A percentile compares a stretch with the other conserved stretches of the same genome.
phyloP scores from a whole-genome alignment of 2,888 invertebrate genomes.

The Callyntrura guangdongensis region DNA sequence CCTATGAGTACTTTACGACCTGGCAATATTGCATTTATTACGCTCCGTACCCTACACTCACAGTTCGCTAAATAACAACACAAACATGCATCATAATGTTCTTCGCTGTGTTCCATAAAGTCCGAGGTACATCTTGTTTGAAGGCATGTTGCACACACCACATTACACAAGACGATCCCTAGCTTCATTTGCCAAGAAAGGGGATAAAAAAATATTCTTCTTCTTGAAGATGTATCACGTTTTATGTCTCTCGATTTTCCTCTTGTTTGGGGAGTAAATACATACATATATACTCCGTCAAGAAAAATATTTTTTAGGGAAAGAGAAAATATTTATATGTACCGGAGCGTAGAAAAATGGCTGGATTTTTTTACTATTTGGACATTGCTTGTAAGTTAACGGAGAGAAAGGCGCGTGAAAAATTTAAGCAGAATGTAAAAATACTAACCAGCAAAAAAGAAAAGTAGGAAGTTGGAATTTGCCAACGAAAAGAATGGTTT shows the following conservation, averaged over 20 bases:
- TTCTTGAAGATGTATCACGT: not conserved
- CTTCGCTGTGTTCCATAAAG: too few relatives aligned
- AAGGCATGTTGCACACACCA: not conserved
- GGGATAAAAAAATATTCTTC: not conserved
- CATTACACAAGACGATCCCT: not conserved
- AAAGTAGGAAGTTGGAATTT: not conserved
- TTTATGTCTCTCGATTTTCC: too few relatives aligned
- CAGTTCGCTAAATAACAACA: not conserved
- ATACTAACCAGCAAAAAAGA: not conserved
- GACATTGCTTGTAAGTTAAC: too few relatives aligned
- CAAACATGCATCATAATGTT: not conserved
- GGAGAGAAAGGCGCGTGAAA: too few relatives aligned
- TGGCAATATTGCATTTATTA: slow-evolving; percentile 51
- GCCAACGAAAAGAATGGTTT: not conserved
- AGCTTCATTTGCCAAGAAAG: slow-evolving; percentile 29
- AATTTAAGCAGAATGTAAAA: too few relatives aligned
- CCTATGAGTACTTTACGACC: slow-evolving; percentile 32
- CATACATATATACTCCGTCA: too few relatives aligned
- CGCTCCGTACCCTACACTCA: not conserved
- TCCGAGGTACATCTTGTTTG: too few relatives aligned
- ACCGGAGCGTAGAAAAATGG: not conserved
- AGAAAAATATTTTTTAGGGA: too few relatives aligned
- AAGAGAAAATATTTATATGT: too few relatives aligned
- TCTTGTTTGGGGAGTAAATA: not conserved
- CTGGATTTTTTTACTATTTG: too few relatives aligned